Conservation (phyloP, 2,888 invertebrate species). For the Pheosia gnoma region DNA sequence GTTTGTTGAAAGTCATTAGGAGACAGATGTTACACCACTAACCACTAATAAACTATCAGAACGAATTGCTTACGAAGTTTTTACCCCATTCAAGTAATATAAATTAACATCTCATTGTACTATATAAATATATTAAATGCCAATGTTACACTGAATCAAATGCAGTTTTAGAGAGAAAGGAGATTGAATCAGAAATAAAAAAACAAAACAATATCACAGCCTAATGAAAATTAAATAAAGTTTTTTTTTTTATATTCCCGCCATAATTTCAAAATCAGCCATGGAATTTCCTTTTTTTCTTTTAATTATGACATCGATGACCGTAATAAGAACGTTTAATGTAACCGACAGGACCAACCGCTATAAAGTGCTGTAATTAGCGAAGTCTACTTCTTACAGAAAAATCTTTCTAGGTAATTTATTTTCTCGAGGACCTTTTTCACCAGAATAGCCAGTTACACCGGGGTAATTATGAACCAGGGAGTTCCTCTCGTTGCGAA, state of each 20-base stretch:
- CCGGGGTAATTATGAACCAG: conserved; percentile 46
- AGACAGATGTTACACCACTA: conserved; percentile 33
- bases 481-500: conserved; percentile 37
- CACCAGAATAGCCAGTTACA: conserved; percentile 41
- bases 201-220: background rate
- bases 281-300: background rate
- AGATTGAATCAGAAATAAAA: no score
- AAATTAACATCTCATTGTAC: background rate
- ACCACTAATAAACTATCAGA: conserved; percentile 12
- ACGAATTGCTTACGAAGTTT: background rate
- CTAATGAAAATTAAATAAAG: background rate
- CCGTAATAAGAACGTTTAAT: conserved; percentile 16
- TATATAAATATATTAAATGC: no score
- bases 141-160: no score
- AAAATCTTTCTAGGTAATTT: conserved; percentile 48
- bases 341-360: conserved; percentile 23
- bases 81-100: background rate
- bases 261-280: background rate
- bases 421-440: conserved; percentile 38
- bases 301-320: conserved; percentile 22
- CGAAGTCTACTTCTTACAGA: conserved; percentile 38
- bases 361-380: conserved; percentile 43
- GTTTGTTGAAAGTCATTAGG: conserved; percentile 31
- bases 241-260: background rate
- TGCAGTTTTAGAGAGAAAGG: no score